These are phyloP conservation scores for Caenorhabditis wallacei DNA, from an alignment of 2,888 invertebrate genomes.

Conservation along the genomic window DNA sequence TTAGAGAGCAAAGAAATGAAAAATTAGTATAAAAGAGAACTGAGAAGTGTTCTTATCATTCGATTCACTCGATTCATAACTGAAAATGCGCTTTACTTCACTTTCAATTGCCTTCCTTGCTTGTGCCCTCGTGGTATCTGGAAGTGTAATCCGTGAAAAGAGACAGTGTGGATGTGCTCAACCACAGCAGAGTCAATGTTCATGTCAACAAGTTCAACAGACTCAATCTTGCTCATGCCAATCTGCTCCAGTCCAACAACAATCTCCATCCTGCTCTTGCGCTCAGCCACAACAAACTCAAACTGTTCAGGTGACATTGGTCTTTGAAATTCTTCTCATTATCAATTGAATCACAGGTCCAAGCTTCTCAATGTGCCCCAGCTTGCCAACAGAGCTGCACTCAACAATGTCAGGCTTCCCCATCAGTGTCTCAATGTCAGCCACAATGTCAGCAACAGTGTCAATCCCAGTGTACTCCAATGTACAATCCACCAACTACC, in stretches of 20 bases:
- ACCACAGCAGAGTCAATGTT: constrained; percentile 66
- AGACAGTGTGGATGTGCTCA: constrained; percentile 74
- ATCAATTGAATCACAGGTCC: constrained; percentile 1
- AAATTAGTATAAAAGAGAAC: constrained; percentile 39
- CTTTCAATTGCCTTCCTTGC: constrained; percentile 61
- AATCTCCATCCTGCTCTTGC: constrained; percentile 66
- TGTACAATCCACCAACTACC: constrained; percentile 53
- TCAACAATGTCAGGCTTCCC: constrained; percentile 49
- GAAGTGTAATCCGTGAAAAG: constrained; percentile 73
- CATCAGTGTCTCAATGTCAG: constrained; percentile 62
- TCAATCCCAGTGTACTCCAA: constrained; percentile 46
- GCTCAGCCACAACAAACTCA: constrained; percentile 68
- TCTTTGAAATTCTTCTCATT: neutral
- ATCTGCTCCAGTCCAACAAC: constrained; percentile 68
- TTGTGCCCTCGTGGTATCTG: constrained; percentile 64
- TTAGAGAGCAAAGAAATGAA: constrained; percentile 16
- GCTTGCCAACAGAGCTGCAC: constrained; percentile 64
- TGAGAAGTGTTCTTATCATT: constrained; percentile 28
- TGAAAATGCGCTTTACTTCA: constrained; percentile 60
- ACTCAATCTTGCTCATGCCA: constrained; percentile 71
- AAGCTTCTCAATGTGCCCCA: constrained; percentile 49
- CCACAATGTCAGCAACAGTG: constrained; percentile 59
- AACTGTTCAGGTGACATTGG: constrained; percentile 55
- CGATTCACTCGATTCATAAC: constrained; percentile 25
- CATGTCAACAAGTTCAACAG: constrained; percentile 67